Base-by-base conservation (phyloP, 2,888 invertebrate species). In the Netelia inedita region DNA sequence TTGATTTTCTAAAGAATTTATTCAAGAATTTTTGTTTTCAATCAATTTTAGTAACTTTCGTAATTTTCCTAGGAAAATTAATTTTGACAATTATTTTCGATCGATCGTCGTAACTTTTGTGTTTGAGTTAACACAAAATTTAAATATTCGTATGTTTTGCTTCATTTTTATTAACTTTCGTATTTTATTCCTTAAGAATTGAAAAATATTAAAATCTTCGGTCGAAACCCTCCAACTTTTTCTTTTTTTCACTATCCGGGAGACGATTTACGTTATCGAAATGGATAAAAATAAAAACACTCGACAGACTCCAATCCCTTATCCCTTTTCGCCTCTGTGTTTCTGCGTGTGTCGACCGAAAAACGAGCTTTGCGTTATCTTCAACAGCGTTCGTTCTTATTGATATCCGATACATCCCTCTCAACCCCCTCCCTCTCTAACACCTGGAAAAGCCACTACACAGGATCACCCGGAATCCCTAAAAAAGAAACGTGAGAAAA, bases 391-490 rank as follows among this genome's bases (percentile, higher is more conserved):
- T 65, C 71, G 75, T 85, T 86, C 82, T 87, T 88, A 87, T 88
- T 88, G 89, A 89, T 88, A 89, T 88, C 88, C 90, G 88, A 28
- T 28, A 88, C 89, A 88, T 89, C 85, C 85, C 80, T 65, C 75
- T 66, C 46, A 1, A 1, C 46, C 46, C 46, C 46, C 46, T 1
- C 1, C 46, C 50, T 2, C 50, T 11, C 50, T n/a, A 14, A 19
- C 78, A 61, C 59, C 61, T 35, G 61, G 69, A 61, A 59, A 23
- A 78, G 59, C 59, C 59, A 41, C 28, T 16, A 43, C 63, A 43
- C 16, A n/a, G 71, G 79, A 79, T 66, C 41, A 43, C 55, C 10
- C 16, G 16, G 59, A 68, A 76, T 69, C 61, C 28, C 28, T 61
- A 28, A 59, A 78, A 59, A 69, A 80, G 28, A 46, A 50, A 57